These are phyloP conservation scores for Eumaeus atala DNA, from an alignment of 1,140 invertebrate species.

Conservation along the genomic window DNA sequence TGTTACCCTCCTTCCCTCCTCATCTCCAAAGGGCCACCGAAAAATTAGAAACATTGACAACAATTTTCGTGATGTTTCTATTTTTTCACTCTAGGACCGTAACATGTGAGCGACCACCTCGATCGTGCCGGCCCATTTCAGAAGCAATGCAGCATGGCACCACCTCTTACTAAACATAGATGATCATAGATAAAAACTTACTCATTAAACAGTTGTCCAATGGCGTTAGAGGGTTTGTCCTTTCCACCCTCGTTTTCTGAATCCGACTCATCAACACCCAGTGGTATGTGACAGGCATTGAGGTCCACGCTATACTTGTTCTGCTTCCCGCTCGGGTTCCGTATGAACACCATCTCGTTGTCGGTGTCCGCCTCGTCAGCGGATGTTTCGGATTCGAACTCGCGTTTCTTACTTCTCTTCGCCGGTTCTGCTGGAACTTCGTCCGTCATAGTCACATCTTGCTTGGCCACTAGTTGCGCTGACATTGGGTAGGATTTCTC, in stretches of 20 bases:
- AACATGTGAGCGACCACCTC: too few relatives aligned
- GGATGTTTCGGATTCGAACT: conserved; percentile 76
- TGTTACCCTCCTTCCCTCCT: too few relatives aligned
- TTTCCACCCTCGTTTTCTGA: conserved; percentile 85
- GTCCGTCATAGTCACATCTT: conserved; percentile 46
- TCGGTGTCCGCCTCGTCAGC: conserved; percentile 77
- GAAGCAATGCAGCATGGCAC: too few relatives aligned
- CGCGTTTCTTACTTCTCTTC: conserved; percentile 47
- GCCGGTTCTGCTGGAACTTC: conserved; percentile 28
- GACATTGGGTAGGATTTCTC: conserved; percentile 80
- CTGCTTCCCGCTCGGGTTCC: conserved; percentile 62
- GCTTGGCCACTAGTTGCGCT: conserved; percentile 66
- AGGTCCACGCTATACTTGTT: conserved; percentile 47
- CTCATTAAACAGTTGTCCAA: conserved; percentile 81
- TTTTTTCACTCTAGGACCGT: too few relatives aligned
- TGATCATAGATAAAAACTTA: conserved; percentile 31
- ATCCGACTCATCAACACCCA: conserved; percentile 85
- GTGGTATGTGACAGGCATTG: conserved; percentile 46
- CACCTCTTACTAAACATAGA: too few relatives aligned
- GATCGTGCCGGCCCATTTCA: too few relatives aligned
- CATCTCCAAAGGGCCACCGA: too few relatives aligned
- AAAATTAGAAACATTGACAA: too few relatives aligned
- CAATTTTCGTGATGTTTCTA: too few relatives aligned
- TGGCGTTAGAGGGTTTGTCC: conserved; percentile 82
- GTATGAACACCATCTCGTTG: conserved; percentile 76